Percentiles rank a stretch among this genome's conserved stretches.
Conservation (phyloP, 2,113 vertebrate species). For the Xenopus tropicalis region DNA sequence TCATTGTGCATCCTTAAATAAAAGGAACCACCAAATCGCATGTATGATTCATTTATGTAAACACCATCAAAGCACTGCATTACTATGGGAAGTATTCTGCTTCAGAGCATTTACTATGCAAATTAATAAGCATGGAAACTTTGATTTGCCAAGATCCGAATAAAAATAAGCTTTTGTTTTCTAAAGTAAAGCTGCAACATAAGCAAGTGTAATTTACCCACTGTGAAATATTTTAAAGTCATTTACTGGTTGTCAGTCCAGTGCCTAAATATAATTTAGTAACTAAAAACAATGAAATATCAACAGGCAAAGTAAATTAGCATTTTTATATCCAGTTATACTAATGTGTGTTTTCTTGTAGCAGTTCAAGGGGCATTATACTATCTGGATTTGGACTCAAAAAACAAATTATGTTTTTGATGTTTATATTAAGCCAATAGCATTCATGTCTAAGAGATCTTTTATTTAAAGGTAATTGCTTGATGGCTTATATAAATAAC, state of each 20-base stretch:
- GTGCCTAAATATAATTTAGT: constrained; percentile 23
- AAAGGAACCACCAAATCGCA: neutral
- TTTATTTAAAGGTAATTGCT: no score
- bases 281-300: neutral
- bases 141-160: neutral
- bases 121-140: neutral
- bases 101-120: neutral
- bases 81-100: neutral
- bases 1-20: neutral
- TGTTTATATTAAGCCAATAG: no score
- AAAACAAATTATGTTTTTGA: no score
- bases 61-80: neutral
- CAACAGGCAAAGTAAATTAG: neutral
- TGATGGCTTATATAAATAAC: no score
- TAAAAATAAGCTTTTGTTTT: neutral
- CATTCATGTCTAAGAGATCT: no score
- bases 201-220: no score
- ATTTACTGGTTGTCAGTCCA: constrained; percentile 7
- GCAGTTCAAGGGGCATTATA: neutral
- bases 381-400: no score
- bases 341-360: no score
- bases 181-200: no score
- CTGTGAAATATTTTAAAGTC: neutral
- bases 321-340: no score
- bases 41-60: neutral